A percentile compares a stretch with the other conserved stretches of the same genome.
phyloP scores from a whole-genome alignment of 2,888 invertebrate genomes.

The Nephrocerus scutellatus region DNA sequence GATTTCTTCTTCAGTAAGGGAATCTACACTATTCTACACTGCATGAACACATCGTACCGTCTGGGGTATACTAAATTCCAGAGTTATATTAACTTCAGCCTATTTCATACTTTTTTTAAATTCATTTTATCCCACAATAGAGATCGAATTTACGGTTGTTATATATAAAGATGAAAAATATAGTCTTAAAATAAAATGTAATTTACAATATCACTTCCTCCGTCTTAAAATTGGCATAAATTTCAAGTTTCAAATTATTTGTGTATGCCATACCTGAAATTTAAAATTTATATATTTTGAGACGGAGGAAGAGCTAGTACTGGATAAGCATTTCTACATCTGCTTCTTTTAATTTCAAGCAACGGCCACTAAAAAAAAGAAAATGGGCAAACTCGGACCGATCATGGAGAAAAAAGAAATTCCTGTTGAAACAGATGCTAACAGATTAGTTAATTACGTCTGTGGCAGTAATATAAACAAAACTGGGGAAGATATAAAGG shows the following conservation, averaged over 20 bases:
- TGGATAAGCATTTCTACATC: neutral
- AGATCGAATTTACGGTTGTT: neutral
- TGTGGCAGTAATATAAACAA: slow-evolving; percentile 81
- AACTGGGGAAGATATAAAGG: slow-evolving; percentile 73
- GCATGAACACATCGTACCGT: too few relatives aligned
- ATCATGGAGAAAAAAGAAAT: slow-evolving; percentile 63
- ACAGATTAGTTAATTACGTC: slow-evolving; percentile 65
- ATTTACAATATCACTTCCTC: neutral
- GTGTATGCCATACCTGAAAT: neutral
- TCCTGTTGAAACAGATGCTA: slow-evolving; percentile 78
- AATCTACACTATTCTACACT: too few relatives aligned
- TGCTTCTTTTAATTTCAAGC: slow-evolving; percentile 1
- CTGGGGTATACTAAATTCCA: too few relatives aligned
- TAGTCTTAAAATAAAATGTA: too few relatives aligned
- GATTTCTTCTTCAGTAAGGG: too few relatives aligned
- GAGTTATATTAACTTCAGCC: too few relatives aligned
- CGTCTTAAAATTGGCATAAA: neutral
- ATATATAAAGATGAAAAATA: neutral
- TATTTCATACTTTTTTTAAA: too few relatives aligned
- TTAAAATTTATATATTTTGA: neutral
- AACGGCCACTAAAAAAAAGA: slow-evolving; percentile 52
- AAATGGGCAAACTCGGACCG: slow-evolving; percentile 55
- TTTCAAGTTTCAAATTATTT: neutral
- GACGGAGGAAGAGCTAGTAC: neutral
- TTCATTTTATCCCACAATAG: too few relatives aligned